Evolutionary conservation across 2,888 invertebrate species (phyloP).

Genomic region (Rotaria magnacalcarata): DNA sequence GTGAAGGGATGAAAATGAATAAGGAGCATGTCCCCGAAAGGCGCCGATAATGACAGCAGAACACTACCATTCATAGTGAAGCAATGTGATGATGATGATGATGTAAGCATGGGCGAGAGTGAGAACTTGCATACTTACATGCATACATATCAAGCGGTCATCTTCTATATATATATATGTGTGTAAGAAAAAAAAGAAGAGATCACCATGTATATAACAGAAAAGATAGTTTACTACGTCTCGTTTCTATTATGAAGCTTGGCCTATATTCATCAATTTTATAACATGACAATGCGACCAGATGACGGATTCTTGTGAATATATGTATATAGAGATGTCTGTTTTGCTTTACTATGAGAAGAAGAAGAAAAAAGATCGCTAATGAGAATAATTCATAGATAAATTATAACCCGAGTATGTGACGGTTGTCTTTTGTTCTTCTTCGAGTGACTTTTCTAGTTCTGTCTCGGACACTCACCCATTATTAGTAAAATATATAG

Average conservation of each 20-base stretch:
- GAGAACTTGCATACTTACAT: background rate
- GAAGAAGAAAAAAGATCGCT: background rate
- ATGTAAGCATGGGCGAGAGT: background rate
- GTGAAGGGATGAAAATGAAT: background rate
- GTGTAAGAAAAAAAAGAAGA: background rate
- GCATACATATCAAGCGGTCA: background rate
- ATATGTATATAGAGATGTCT: background rate
- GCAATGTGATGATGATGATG: background rate
- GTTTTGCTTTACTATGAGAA: background rate
- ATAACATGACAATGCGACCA: background rate
- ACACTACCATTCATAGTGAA: background rate
- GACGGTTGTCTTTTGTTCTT: background rate
- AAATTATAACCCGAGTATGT: background rate
- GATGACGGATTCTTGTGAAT: background rate
- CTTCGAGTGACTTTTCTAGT: background rate
- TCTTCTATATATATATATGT: background rate
- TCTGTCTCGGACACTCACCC: background rate
- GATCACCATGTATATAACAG: background rate
- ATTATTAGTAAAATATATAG: background rate
- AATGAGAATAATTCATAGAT: background rate
- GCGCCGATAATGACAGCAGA: constrained; percentile 22
- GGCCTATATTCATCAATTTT: background rate
- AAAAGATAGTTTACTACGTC: background rate
- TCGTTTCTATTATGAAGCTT: background rate
- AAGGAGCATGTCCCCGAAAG: constrained; percentile 7